Base-by-base conservation (phyloP, 2,888 invertebrate species). In the Orthosia incerta region DNA sequence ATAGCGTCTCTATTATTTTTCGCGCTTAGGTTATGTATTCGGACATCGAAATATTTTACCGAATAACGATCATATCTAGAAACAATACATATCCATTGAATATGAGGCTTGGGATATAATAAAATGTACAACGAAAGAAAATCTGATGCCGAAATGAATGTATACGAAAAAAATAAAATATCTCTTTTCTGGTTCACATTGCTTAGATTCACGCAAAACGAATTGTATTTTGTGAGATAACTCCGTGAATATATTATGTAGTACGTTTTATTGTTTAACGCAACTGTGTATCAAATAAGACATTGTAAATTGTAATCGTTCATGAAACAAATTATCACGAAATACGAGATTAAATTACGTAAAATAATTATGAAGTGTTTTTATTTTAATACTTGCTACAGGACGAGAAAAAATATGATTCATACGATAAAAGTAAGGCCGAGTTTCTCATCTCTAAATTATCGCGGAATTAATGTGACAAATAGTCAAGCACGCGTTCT, bases 271-370 rank as follows among this genome's bases (percentile, higher is more conserved):
- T 94, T 93, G 60, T 85, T 94, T 94, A 93, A 92, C 88, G 89
- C 90, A 92, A 93, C 91, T 90, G 91, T 94, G 89, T 95, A 94
- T 93, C 90, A 87, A 86, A 90, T 94, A 95, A 94, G 91, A 91
- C 84, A 90, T 84, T 96, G 95, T 96, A 95, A 89, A 96, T 95
- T 95, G 91, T 96, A 95, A 95, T 94, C 94, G 90, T 94, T 94
- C 91, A 93, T 92, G 87, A 92, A 91, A 91, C 92, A 93, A 93
- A 90, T 93, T 85, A 93, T 94, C 92, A 94, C 90, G 84, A 92
- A 94, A 91, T 94, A 94, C 90, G 88, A 94, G 86, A 95, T 93
- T 94, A 95, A 95, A 95, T 90, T 91, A 90, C 89, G 84, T 89
- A 88, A 79, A 91, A 89, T 89, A 92, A 89, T 85, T 81, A 82